phyloP scores from a whole-genome alignment of 2,797 vertebrate genomes.

The Sylvilagus floridanus region DNA sequence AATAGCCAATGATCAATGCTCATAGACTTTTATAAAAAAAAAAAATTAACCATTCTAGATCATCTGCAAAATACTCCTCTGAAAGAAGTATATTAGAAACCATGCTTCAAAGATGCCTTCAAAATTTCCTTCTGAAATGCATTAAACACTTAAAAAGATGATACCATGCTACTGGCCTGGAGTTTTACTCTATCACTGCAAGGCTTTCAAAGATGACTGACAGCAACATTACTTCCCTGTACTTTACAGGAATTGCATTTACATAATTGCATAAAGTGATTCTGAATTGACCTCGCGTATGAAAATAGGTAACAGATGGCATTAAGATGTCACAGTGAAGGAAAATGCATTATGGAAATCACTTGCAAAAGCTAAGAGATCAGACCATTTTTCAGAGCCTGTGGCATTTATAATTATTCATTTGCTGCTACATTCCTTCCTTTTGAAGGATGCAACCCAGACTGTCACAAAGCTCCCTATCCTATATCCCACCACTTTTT shows the following conservation, averaged over 20 bases:
- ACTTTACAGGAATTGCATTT: constrained; percentile 14
- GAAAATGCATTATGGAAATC: constrained; percentile 67
- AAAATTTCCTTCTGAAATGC: neutral
- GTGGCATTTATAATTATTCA: neutral
- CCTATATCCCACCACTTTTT: neutral
- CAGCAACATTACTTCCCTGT: constrained; percentile 45
- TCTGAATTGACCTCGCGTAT: constrained; percentile 64
- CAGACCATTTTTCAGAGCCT: constrained; percentile 46
- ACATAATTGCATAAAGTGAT: constrained; percentile 64
- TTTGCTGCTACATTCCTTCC: neutral
- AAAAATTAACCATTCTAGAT: neutral
- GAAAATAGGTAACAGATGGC: constrained; percentile 72
- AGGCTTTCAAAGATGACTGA: constrained; percentile 50
- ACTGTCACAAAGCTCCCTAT: neutral
- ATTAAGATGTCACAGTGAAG: constrained; percentile 27
- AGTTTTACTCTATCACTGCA: neutral
- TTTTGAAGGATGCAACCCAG: neutral
- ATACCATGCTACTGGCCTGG: neutral
- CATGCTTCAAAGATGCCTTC: neutral
- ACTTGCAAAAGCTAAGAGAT: constrained; percentile 34
- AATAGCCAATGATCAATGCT: neutral
- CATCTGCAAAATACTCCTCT: constrained; percentile 27
- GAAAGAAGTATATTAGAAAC: neutral
- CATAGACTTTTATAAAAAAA: neutral
- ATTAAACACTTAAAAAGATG: neutral